Evolutionary conservation across 2,888 invertebrate species (phyloP), one percentile per base, ranked within the genome.

Genomic region (Folsomia manolachei): DNA sequence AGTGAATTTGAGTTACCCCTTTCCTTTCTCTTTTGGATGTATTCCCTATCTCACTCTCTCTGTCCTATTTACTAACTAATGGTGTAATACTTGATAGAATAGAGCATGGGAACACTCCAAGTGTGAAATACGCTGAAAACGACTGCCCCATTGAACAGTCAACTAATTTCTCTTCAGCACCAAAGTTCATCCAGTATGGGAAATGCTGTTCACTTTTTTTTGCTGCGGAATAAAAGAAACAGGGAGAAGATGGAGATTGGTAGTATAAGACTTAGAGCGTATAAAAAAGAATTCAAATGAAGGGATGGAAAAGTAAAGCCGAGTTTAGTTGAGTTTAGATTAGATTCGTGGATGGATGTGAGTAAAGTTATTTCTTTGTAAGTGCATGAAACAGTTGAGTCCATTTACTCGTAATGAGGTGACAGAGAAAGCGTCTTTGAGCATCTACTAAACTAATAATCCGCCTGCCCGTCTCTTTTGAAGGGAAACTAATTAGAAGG

Each of bases 401-500:
- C 67, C 67, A 67, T 67, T 67, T 67, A 27, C 56, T 19, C 67
- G 69, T 72, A 72, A 72, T 69, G 72, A 72, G 72, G 72, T 72
- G 72, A 72, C 72, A 69, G 64, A 69, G 64, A 56, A 72, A 72
- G 72, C 69, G 69, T 68, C 68, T 71, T 67, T 63, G 60, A 63
- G 65, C 69, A 72, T 72, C 72, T 63, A 64, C 72, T 69, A 60
- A 56, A 69, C 72, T 72, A 72, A 72, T 69, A 64, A 68, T 71
- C 64, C 67, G n/a, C 67, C 60, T 52, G 56, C 67, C 60, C 65
- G 56, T 67, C 60, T 60, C 60, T 67, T 60, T 67, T 60, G 56
- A 64, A 72, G 69, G 69, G 64, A 71, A 72, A 72, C 72, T 72
- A 72, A 72, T 72, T 72, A 72, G 51, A 18, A 69, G 56, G 72